Conservation (phyloP, 2,797 vertebrate genomes). For the Parauchenoglanis punctatus region DNA sequence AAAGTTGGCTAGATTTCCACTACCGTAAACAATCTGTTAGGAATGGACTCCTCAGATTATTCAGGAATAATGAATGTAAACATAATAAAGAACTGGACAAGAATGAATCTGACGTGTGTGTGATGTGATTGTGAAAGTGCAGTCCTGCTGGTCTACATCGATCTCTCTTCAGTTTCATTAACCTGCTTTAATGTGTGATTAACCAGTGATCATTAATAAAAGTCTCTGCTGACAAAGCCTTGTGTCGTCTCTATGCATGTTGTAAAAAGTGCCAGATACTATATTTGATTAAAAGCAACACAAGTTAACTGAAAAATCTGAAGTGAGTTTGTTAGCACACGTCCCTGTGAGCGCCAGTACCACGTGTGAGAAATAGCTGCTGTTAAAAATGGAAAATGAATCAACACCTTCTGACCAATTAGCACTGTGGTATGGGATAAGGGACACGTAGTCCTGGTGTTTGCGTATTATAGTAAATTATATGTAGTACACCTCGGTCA, state of each 20-base stretch:
- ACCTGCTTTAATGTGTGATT: constrained; percentile 33
- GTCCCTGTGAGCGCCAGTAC: no score
- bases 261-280: background rate
- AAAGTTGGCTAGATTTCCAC: no score
- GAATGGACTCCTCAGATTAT: background rate
- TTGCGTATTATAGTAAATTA: background rate
- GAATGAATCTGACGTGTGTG: background rate
- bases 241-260: background rate
- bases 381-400: background rate
- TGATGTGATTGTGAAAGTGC: background rate
- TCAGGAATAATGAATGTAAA: background rate
- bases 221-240: background rate
- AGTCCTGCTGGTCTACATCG: constrained; percentile 17
- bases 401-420: background rate
- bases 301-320: background rate
- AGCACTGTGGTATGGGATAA: background rate
- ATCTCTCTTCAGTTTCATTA: background rate
- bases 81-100: background rate
- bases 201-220: constrained; percentile 39
- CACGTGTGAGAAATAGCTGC: background rate
- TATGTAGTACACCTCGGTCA: no score
- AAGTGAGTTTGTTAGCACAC: background rate
- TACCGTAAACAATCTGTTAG: background rate
- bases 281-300: background rate
- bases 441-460: background rate